These are phyloP conservation scores for Drosophila paranaensis DNA, from an alignment of 2,888 invertebrate species.

Conservation along the genomic window DNA sequence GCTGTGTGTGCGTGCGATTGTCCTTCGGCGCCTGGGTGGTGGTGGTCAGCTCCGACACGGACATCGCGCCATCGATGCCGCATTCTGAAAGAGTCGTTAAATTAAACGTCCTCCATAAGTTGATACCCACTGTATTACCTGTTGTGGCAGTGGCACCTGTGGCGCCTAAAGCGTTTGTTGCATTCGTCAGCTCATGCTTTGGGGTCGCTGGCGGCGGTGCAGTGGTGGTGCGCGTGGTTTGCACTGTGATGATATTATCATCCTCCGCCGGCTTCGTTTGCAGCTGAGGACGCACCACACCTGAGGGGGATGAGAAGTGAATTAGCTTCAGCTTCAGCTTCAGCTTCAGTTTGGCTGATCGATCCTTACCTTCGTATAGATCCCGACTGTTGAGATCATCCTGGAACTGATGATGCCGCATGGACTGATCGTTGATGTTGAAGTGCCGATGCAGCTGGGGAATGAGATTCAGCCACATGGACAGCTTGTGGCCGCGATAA, in stretches of 20 bases:
- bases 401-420: constrained; percentile 94
- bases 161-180: constrained; percentile 39
- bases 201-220: constrained; percentile 66
- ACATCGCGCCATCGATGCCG: constrained; percentile 80
- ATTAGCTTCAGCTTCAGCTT: neutral
- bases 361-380: constrained; percentile 90
- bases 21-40: constrained; percentile 83
- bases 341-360: too few relatives aligned
- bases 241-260: constrained; percentile 79
- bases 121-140: constrained; percentile 57
- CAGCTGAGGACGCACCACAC: constrained; percentile 91
- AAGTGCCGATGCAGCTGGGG: constrained; percentile 95
- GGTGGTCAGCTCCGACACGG: constrained; percentile 77
- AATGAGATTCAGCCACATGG: constrained; percentile 95
- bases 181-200: constrained; percentile 82
- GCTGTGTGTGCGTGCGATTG: constrained; percentile 72
- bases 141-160: constrained; percentile 80
- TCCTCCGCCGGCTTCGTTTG: constrained; percentile 81
- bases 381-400: constrained; percentile 86
- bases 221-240: constrained; percentile 69
- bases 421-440: constrained; percentile 90
- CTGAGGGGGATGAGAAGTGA: constrained; percentile 82
- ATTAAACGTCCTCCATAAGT: neutral
- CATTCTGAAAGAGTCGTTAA: constrained; percentile 59
- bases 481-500: constrained; percentile 97